Conservation (phyloP, 2,113 vertebrate species). For the Istiophorus platypterus region DNA sequence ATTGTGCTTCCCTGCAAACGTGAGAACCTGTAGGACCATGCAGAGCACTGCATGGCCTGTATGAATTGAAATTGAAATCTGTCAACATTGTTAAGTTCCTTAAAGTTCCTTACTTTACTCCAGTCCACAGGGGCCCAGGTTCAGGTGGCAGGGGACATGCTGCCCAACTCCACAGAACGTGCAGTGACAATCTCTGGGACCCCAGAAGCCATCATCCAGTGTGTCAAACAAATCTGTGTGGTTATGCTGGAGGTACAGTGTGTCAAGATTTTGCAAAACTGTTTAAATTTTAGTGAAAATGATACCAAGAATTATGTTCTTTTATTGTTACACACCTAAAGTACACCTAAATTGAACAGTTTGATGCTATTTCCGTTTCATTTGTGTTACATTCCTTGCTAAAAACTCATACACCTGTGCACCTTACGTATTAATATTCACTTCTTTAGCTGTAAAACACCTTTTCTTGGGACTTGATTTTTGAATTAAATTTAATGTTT, state of each 20-base stretch:
- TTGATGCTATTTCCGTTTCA: no score
- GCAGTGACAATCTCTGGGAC: conserved; percentile 99
- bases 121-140: conserved; percentile 99
- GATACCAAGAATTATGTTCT: neutral
- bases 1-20: neutral
- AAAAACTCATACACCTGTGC: neutral
- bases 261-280: conserved; percentile 37
- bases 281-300: neutral
- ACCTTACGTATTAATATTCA: neutral
- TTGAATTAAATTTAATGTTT: neutral
- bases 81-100: conserved; percentile 29
- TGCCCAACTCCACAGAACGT: conserved; percentile 98
- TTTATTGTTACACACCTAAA: neutral
- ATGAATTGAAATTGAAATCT: neutral
- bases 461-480: neutral
- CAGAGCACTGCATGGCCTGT: neutral
- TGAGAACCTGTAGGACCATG: neutral
- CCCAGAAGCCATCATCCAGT: conserved; percentile 98
- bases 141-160: conserved; percentile 98
- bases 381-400: neutral
- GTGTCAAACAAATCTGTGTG: conserved; percentile 99
- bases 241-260: conserved; percentile 98
- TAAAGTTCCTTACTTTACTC: conserved; percentile 47
- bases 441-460: neutral
- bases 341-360: neutral